These are phyloP conservation scores for Drosophila heteroneura DNA, from an alignment of 2,888 invertebrate genomes.

Conservation along the genomic window DNA sequence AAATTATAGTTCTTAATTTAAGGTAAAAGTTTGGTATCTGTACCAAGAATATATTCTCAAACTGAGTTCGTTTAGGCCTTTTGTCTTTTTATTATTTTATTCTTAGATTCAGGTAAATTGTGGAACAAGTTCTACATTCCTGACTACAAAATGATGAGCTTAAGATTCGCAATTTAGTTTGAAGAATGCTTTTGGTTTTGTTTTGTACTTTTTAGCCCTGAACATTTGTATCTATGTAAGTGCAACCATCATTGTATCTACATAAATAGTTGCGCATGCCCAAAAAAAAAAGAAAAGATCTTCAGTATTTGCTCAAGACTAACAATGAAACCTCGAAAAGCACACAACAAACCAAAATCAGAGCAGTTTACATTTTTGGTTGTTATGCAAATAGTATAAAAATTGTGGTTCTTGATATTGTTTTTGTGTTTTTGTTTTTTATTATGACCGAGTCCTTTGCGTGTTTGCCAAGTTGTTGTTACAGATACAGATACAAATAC, in stretches of 20 bases:
- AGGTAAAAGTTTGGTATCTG: too few relatives aligned
- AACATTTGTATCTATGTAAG: neutral
- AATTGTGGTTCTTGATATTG: constrained; percentile 12
- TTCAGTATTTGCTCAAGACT: constrained; percentile 46
- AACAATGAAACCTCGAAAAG: constrained; percentile 52
- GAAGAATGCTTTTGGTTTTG: neutral
- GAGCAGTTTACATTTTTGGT: constrained; percentile 73
- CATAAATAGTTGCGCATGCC: constrained; percentile 17
- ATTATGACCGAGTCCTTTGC: constrained; percentile 53
- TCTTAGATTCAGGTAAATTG: neutral
- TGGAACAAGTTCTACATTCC: neutral
- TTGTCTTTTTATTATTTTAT: too few relatives aligned
- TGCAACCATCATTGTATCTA: constrained; percentile 8
- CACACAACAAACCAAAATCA: constrained; percentile 65
- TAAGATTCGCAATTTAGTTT: neutral
- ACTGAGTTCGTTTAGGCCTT: too few relatives aligned
- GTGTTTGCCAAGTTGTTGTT: constrained; percentile 62
- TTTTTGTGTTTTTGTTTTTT: constrained; percentile 19
- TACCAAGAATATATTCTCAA: too few relatives aligned
- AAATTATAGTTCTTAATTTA: too few relatives aligned
- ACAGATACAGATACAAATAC: constrained; percentile 38
- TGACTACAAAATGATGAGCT: too few relatives aligned
- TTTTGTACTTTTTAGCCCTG: neutral
- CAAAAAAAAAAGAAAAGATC: constrained; percentile 28
- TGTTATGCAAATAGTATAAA: constrained; percentile 67